phyloP scores from a whole-genome alignment of 2,113 vertebrate species.

The Hydrochoerus hydrochaeris region DNA sequence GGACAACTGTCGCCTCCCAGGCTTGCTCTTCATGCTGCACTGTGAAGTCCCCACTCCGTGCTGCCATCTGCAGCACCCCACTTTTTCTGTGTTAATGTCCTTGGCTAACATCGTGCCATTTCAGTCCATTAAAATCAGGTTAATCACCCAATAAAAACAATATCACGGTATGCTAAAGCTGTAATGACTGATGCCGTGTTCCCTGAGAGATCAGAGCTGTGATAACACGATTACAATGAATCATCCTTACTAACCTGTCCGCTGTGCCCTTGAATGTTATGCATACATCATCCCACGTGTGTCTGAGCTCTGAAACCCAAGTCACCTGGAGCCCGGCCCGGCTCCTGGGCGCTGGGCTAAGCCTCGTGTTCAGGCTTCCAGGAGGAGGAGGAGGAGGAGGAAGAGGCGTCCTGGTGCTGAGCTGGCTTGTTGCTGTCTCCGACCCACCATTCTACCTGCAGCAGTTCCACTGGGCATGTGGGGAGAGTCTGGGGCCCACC shows the following conservation, averaged over 20 bases:
- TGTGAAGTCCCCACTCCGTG: no score
- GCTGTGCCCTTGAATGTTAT: not conserved
- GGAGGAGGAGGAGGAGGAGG: not conserved
- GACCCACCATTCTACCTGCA: not conserved
- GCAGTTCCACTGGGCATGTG: not conserved
- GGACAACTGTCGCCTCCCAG: not conserved
- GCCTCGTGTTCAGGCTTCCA: not conserved
- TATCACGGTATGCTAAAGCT: slow-evolving; percentile 22
- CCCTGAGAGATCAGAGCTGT: slow-evolving; percentile 25
- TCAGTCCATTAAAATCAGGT: slow-evolving; percentile 36
- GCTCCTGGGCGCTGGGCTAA: not conserved
- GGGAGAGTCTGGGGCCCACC: not conserved
- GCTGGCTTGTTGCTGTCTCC: not conserved
- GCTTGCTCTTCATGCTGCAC: not conserved
- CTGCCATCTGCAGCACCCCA: not conserved
- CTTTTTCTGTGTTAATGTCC: not conserved
- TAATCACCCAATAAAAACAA: slow-evolving; percentile 25
- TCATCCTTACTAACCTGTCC: not conserved
- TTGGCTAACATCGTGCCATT: slow-evolving; percentile 17
- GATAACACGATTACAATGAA: slow-evolving; percentile 27
- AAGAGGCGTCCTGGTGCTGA: not conserved
- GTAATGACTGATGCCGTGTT: not conserved
- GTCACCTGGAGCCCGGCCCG: not conserved
- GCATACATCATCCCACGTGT: not conserved
- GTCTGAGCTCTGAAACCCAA: not conserved